phyloP scores from a whole-genome alignment of 2,113 vertebrate genomes.

The Aldabrachelys gigantea region DNA sequence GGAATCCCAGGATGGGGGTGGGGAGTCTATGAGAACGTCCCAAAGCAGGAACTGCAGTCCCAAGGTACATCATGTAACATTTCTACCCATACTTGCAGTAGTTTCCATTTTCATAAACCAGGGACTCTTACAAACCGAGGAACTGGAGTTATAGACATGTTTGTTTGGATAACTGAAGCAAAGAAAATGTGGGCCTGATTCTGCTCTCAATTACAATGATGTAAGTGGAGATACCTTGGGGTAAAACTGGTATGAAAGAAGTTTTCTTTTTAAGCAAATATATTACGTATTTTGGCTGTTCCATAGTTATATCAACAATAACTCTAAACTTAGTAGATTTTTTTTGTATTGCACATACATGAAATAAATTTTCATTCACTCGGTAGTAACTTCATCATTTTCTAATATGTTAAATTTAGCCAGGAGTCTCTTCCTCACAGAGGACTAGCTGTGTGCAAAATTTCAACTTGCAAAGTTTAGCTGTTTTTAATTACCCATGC shows the following conservation, averaged over 20 bases:
- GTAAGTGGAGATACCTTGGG: not conserved
- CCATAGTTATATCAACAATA: not conserved
- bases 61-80: not conserved
- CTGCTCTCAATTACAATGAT: not conserved
- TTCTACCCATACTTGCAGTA: not conserved
- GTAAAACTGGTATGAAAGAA: not conserved
- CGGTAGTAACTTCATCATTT: conserved; percentile 21
- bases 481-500: conserved; percentile 57
- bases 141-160: not conserved
- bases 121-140: not conserved
- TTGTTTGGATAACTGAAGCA: not conserved
- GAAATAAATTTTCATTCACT: not conserved
- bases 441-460: conserved; percentile 23
- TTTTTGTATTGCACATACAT: not conserved
- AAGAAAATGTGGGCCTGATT: conserved; percentile 23
- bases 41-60: not conserved
- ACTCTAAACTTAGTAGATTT: conserved; percentile 4
- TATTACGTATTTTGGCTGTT: not conserved
- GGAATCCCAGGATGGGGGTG: not conserved
- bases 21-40: not conserved
- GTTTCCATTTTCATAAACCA: not conserved
- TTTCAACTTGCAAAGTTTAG: conserved; percentile 36
- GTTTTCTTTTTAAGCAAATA: not conserved
- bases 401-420: not conserved
- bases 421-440: conserved; percentile 10